Evolutionary conservation across 2,797 vertebrate species (phyloP), one percentile per base, ranked within the genome.

Genomic region (Chaetophractus vellerosus): DNA sequence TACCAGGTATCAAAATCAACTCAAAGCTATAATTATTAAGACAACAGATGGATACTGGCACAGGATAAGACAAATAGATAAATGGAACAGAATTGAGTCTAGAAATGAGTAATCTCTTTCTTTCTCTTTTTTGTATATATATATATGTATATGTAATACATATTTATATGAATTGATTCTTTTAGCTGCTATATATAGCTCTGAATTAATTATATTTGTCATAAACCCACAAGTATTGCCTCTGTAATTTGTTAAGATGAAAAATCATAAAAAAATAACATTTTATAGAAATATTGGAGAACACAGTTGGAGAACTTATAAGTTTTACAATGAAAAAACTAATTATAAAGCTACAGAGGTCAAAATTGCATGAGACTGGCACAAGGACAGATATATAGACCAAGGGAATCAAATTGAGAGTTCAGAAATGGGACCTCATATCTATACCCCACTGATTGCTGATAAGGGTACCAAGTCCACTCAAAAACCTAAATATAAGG

Each of bases 1-100:
- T 92, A 48, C 33, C 50, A 84, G 41, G 36, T 68, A 87, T 24
- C 10, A 84, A 79, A 61, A 28, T 45, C 61, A 82, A 83, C 63
- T 80, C 52, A 69, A 85, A 76, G 66, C 31, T 69, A 6, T 57
- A 93, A 93, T 71, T 90, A 86, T 41, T 88, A 84, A 81, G 24
- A 79, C 14, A 38, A 79, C 14, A 38, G 33, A 78, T 63, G 36
- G 10, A 26, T 61, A 71, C 41, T 55, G 63, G 38, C 19, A 79
- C 18, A 81, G 55, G 48, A 72, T 68, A 50, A 82, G 50, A 91
- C 26, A 88, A 88, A 85, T 0, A 84, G 38, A 63, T 59, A 23
- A 86, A 28, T 21, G 21, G 28, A 89, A 38, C 21, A 84, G 48
- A 61, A 61, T 6, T 33, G 12, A 71, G 36, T 86, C 75, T 86